A percentile compares a stretch with the other conserved stretches of the same genome.
These are phyloP conservation scores for Sebastes dallii DNA, from an alignment of 2,797 vertebrate genomes.

Conservation along the genomic window DNA sequence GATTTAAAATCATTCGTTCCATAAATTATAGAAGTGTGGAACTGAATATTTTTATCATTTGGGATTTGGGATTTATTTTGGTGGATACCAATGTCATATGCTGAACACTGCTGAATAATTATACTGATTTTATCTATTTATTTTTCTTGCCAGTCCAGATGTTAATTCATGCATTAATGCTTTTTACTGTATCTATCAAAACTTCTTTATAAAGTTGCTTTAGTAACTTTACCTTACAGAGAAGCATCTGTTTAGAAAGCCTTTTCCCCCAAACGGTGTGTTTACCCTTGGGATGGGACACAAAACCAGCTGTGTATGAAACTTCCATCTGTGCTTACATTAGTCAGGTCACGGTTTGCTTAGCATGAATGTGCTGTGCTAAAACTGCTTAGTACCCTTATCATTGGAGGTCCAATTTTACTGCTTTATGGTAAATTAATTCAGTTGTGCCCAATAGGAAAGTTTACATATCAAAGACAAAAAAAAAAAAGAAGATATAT, in stretches of 20 bases:
- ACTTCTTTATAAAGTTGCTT: slow-evolving; percentile 41
- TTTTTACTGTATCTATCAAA: slow-evolving; percentile 1
- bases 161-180: neutral
- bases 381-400: slow-evolving; percentile 37
- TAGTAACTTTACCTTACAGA: slow-evolving; percentile 43
- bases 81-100: neutral
- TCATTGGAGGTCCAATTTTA: slow-evolving; percentile 36
- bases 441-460: neutral
- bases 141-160: neutral
- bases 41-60: neutral
- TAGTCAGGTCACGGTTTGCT: slow-evolving; percentile 77
- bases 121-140: neutral
- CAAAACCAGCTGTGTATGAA: slow-evolving; percentile 77
- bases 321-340: slow-evolving; percentile 81
- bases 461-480: neutral
- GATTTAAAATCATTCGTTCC: slow-evolving; percentile 11
- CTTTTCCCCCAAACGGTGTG: slow-evolving; percentile 49
- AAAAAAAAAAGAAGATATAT: neutral
- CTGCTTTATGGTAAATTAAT: slow-evolving; percentile 8
- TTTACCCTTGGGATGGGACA: slow-evolving; percentile 75
- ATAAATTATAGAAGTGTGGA: neutral
- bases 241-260: slow-evolving; percentile 64
- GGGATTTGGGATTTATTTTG: neutral
- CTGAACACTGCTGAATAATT: neutral
- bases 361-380: slow-evolving; percentile 61